phyloP scores from a whole-genome alignment of 2,888 invertebrate genomes.

The Catocala nupta region DNA sequence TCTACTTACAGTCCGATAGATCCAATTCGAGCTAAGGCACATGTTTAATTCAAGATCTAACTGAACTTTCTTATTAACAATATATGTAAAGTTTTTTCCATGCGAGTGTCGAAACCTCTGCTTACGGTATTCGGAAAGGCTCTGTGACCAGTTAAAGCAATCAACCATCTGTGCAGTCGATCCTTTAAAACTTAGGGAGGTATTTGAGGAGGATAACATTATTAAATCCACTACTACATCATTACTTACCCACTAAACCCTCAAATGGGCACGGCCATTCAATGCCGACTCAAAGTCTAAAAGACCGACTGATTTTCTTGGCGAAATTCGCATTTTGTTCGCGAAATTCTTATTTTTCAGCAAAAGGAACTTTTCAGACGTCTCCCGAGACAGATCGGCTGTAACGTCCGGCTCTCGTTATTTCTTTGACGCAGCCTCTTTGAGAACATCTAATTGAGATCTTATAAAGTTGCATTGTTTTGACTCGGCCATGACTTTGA shows the following conservation, averaged over 20 bases:
- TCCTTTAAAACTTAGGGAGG: too few relatives aligned
- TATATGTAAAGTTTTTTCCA: too few relatives aligned
- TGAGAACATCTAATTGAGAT: slow-evolving; percentile 59
- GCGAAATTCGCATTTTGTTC: slow-evolving; percentile 24
- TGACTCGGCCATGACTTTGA: slow-evolving; percentile 29
- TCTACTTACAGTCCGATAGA: too few relatives aligned
- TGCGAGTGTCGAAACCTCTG: too few relatives aligned
- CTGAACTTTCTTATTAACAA: too few relatives aligned
- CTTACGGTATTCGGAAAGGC: too few relatives aligned
- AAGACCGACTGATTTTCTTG: slow-evolving; percentile 29
- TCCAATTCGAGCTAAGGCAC: too few relatives aligned
- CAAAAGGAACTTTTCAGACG: slow-evolving; percentile 50
- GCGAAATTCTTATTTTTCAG: slow-evolving; percentile 37
- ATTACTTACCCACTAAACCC: slow-evolving; percentile 15
- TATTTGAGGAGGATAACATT: too few relatives aligned
- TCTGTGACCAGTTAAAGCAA: too few relatives aligned
- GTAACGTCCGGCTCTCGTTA: slow-evolving; percentile 65
- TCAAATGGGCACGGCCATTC: slow-evolving; percentile 30
- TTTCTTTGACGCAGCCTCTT: slow-evolving; percentile 63
- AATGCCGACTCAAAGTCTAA: slow-evolving; percentile 29
- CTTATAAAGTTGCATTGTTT: slow-evolving; percentile 55
- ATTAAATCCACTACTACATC: slow-evolving; percentile 1
- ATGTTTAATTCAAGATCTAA: too few relatives aligned
- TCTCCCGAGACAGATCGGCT: slow-evolving; percentile 55
- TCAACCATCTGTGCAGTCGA: too few relatives aligned